A percentile compares a stretch with the other conserved stretches of the same genome.
phyloP scores from a whole-genome alignment of 2,113 vertebrate species.

The Mus spicilegus region DNA sequence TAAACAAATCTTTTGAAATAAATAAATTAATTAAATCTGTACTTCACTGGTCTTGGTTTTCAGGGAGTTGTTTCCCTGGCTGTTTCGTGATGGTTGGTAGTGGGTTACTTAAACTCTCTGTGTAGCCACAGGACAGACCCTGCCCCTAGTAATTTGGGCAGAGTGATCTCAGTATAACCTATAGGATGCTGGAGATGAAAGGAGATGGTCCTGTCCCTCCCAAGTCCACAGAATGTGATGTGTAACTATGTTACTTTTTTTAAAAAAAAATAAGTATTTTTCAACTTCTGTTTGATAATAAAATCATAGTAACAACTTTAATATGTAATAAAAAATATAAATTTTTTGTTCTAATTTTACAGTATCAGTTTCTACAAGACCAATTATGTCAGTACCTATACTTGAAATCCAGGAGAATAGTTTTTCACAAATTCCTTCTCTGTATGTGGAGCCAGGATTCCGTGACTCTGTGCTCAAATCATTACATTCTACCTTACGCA shows the following conservation, averaged over 20 bases:
- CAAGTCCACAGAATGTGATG: background rate
- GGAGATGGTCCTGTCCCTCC: background rate
- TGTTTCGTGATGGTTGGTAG: background rate
- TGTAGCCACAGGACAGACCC: background rate
- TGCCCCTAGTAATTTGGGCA: background rate
- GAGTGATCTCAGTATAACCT: background rate
- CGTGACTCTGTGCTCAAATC: background rate
- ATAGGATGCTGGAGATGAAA: background rate
- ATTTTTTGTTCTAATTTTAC: background rate
- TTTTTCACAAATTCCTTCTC: background rate
- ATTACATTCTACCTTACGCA: background rate
- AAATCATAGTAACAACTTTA: background rate
- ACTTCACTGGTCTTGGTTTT: background rate
- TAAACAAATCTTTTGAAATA: background rate
- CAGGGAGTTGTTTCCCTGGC: background rate
- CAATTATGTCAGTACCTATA: background rate
- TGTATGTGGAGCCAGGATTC: background rate
- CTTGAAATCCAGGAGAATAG: fast-evolving
- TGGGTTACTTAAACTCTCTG: background rate
- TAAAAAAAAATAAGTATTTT: background rate
- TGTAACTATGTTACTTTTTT: background rate
- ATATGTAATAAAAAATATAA: background rate
- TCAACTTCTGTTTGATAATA: background rate
- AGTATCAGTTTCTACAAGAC: background rate
- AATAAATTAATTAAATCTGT: background rate